Percentiles rank a stretch among this genome's conserved stretches.
Evolutionary conservation across 2,888 invertebrate genomes (phyloP).

Genomic region (Ophonus ardosiacus): DNA sequence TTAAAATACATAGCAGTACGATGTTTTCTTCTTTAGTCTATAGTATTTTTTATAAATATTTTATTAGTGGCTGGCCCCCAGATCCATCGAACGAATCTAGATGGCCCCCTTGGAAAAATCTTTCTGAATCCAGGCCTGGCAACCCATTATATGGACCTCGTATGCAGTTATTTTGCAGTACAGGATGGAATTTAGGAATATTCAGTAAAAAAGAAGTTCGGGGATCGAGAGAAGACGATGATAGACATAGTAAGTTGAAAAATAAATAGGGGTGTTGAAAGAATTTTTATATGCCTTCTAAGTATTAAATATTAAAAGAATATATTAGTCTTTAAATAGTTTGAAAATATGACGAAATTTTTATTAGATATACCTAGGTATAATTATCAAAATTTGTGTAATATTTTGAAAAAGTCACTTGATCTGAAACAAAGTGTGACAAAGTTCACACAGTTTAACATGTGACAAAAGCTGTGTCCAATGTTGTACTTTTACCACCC

Average conservation of each 20-base stretch:
- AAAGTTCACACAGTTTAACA: too few species aligned
- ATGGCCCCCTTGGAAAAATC: constrained; percentile 67
- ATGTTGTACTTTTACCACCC: too few species aligned
- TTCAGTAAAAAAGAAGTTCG: constrained; percentile 77
- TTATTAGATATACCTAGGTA: too few species aligned
- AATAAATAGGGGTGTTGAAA: too few species aligned
- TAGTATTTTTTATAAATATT: background rate
- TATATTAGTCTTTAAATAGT: too few species aligned
- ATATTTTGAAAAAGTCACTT: too few species aligned
- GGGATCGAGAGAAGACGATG: constrained; percentile 77
- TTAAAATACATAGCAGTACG: background rate
- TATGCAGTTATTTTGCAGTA: constrained; percentile 79
- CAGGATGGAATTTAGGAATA: constrained; percentile 78
- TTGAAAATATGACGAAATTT: too few species aligned
- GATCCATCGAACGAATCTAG: constrained; percentile 65
- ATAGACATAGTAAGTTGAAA: constrained; percentile 76
- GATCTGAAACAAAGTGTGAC: too few species aligned
- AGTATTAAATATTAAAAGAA: too few species aligned
- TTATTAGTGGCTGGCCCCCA: constrained; percentile 71
- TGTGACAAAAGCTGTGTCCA: too few species aligned
- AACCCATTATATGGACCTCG: constrained; percentile 76
- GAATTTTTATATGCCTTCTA: too few species aligned
- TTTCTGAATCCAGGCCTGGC: constrained; percentile 69
- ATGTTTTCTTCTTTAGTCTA: background rate
- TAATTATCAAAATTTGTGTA: too few species aligned